phyloP scores from a whole-genome alignment of 2,797 vertebrate genomes.

The Sylvia borin region DNA sequence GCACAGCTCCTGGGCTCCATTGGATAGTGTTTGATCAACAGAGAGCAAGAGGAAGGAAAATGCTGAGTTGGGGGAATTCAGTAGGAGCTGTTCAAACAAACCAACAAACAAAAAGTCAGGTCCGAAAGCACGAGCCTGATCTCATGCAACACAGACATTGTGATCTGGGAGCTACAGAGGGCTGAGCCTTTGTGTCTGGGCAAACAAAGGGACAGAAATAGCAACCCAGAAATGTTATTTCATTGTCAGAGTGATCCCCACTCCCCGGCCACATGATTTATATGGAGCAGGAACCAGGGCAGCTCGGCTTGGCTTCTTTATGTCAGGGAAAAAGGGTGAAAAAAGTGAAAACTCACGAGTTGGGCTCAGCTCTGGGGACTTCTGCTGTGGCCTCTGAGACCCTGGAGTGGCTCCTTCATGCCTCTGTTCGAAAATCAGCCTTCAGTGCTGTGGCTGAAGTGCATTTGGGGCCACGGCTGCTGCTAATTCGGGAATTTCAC shows the following conservation, averaged over 20 bases:
- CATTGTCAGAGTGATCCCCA: neutral
- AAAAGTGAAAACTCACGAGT: neutral
- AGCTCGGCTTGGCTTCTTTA: neutral
- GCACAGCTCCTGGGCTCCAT: neutral
- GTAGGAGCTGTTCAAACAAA: neutral
- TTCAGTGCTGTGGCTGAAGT: neutral
- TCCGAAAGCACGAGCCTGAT: constrained; percentile 31
- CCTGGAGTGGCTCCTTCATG: neutral
- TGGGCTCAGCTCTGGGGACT: neutral
- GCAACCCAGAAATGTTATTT: constrained; percentile 31
- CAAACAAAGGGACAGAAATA: constrained; percentile 60
- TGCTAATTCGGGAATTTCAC: neutral
- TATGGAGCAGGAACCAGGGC: constrained; percentile 32
- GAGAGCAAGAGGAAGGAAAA: constrained; percentile 33
- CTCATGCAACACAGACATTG: constrained; percentile 12
- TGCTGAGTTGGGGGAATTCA: constrained; percentile 29
- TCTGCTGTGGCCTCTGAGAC: neutral
- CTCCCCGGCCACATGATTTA: neutral
- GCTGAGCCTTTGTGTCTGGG: constrained; percentile 24
- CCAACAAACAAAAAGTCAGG: neutral
- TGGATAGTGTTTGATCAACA: neutral
- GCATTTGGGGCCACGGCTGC: neutral
- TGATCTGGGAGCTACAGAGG: constrained; percentile 29
- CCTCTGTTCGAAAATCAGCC: neutral
- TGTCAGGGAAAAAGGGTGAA: neutral